Conservation (phyloP, 2,113 vertebrate species). For the zebrafish (Danio rerio) region DNA sequence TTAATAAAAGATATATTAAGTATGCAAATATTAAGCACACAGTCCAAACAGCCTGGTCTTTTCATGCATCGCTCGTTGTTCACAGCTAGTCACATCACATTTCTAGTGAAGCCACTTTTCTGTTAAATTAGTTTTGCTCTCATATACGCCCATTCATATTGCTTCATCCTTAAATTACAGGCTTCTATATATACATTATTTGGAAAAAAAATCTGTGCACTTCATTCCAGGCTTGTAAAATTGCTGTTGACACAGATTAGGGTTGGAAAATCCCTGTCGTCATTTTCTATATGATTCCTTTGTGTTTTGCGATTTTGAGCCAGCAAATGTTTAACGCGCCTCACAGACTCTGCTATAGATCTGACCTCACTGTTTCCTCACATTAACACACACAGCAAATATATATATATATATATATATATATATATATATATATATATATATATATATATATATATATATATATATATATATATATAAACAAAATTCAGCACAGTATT, state of each 20-base stretch:
- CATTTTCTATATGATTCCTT: conserved; percentile 57
- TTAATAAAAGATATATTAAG: no score
- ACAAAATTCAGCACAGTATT: no score
- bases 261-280: conserved; percentile 59
- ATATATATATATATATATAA: no score
- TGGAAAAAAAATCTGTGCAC: neutral
- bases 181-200: neutral
- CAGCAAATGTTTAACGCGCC: conserved; percentile 67
- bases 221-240: conserved; percentile 28
- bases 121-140: neutral
- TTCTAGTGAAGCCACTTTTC: neutral
- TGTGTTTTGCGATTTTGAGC: conserved; percentile 36
- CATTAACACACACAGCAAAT: neutral
- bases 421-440: no score
- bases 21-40: neutral
- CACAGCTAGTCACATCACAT: neutral
- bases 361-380: conserved; percentile 64
- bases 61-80: neutral
- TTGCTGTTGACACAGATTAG: conserved; percentile 28
- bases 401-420: no score
- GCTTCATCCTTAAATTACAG: neutral
- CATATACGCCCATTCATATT: neutral
- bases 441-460: no score
- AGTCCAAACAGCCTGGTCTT: neutral
- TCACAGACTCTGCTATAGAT: conserved; percentile 56